Percentiles rank a stretch among this genome's conserved stretches.
phyloP scores from a whole-genome alignment of 2,888 invertebrate species.

The Nyleta sp. region DNA sequence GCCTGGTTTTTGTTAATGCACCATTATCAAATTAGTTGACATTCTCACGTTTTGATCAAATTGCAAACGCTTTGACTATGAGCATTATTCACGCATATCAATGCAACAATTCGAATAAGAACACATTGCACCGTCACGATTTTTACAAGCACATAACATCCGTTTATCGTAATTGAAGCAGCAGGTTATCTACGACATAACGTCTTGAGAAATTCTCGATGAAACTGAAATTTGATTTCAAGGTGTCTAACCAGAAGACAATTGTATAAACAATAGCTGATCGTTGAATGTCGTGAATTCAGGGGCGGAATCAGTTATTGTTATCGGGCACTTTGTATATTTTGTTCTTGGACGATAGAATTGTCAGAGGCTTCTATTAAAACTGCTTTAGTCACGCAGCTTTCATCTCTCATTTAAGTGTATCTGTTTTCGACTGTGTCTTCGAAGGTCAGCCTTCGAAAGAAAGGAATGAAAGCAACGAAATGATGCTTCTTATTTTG shows the following conservation, averaged over 20 bases:
- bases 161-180: neutral
- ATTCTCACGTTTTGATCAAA: slow-evolving; percentile 2
- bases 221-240: neutral
- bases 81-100: slow-evolving; percentile 3
- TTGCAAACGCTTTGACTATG: slow-evolving; percentile 26
- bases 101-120: neutral
- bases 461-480: neutral
- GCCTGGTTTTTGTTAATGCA: slow-evolving; percentile 74
- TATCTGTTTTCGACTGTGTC: slow-evolving; percentile 3
- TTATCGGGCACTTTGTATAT: too few species aligned
- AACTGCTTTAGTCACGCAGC: slow-evolving; percentile 21
- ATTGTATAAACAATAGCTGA: too few species aligned
- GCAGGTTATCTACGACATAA: slow-evolving; percentile 7
- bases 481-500: neutral
- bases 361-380: neutral
- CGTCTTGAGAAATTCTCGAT: too few species aligned
- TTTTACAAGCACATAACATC: neutral
- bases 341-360: neutral
- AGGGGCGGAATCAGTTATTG: too few species aligned
- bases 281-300: too few species aligned
- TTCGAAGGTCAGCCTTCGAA: neutral
- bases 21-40: slow-evolving; percentile 63
- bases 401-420: neutral
- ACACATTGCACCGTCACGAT: neutral
- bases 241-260: neutral